Evolutionary conservation across 2,113 vertebrate species (phyloP).

Genomic region (Heterotis niloticus): DNA sequence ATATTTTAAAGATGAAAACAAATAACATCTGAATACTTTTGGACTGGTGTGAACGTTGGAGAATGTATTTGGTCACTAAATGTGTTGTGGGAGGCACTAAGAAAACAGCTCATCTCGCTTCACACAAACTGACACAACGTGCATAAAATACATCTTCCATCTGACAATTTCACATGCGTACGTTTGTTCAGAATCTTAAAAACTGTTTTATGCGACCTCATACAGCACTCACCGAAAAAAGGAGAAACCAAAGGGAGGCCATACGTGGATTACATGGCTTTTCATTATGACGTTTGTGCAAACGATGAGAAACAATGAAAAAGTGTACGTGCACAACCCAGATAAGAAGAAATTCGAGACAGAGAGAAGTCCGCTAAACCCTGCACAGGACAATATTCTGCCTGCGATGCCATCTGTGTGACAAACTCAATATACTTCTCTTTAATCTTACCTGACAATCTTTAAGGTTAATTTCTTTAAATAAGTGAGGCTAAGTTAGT

Average conservation of each 20-base stretch:
- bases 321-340: neutral
- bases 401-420: constrained; percentile 19
- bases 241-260: neutral
- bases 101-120: neutral
- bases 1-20: neutral
- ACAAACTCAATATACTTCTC: constrained; percentile 26
- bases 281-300: constrained; percentile 6
- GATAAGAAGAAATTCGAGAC: neutral
- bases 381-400: neutral
- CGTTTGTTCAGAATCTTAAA: neutral
- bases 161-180: neutral
- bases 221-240: neutral
- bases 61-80: neutral
- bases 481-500: constrained; percentile 38
- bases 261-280: too few relatives aligned
- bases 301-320: neutral
- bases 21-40: neutral
- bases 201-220: neutral
- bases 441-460: constrained; percentile 17
- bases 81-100: neutral
- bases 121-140: too few relatives aligned
- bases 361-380: neutral
- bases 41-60: neutral
- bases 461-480: constrained; percentile 18
- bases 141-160: neutral